Percentiles rank a stretch among this genome's conserved stretches.
These are phyloP conservation scores for Epinephelus cyanopodus DNA, from an alignment of 2,113 vertebrate species.

Conservation along the genomic window DNA sequence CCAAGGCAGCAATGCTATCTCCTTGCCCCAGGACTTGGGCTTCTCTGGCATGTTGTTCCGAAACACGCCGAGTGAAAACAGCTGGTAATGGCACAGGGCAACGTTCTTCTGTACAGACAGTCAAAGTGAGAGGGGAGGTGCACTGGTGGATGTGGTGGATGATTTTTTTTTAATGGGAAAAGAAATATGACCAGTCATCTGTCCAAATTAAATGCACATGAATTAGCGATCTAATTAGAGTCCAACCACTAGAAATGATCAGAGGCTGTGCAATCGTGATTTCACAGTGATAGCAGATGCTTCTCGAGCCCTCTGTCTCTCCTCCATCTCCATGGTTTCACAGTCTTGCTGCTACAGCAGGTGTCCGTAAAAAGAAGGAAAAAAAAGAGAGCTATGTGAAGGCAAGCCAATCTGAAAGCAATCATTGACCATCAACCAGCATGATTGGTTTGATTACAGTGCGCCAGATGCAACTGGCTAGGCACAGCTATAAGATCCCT, in stretches of 20 bases:
- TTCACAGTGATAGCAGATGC: conserved; percentile 55
- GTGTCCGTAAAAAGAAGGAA: conserved; percentile 58
- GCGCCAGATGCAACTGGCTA: conserved; percentile 75
- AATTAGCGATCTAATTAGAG: conserved; percentile 60
- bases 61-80: conserved; percentile 47
- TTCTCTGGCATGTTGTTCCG: conserved; percentile 42
- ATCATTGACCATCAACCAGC: conserved; percentile 80
- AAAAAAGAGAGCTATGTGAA: conserved; percentile 43
- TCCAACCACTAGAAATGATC: conserved; percentile 46
- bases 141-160: neutral
- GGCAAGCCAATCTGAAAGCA: conserved; percentile 80
- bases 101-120: conserved; percentile 24
- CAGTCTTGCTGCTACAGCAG: conserved; percentile 61
- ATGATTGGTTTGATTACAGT: conserved; percentile 83
- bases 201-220: conserved; percentile 58
- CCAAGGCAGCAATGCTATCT: conserved; percentile 68
- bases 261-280: conserved; percentile 43
- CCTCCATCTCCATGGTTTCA: conserved; percentile 56
- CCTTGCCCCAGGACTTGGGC: conserved; percentile 56
- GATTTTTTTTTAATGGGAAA: neutral
- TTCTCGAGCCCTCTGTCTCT: conserved; percentile 38
- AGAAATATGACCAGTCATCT: conserved; percentile 57
- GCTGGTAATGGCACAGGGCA: conserved; percentile 38
- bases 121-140: neutral
- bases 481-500: conserved; percentile 62